Evolutionary conservation across 2,888 invertebrate species (phyloP), one percentile per base, ranked within the genome.

Genomic region (Troglohyphantes excavatus): DNA sequence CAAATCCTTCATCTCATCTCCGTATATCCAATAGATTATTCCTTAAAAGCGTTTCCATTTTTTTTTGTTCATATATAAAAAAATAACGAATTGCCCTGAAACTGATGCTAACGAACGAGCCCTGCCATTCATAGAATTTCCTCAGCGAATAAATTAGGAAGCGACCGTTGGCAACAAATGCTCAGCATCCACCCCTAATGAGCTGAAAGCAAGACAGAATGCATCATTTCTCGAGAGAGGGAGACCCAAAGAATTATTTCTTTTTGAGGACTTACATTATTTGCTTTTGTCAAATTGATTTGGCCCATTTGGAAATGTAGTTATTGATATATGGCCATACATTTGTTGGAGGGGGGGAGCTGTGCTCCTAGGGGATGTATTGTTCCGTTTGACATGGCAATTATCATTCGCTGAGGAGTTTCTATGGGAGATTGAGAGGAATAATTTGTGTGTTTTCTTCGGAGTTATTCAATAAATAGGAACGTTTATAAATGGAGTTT

Each of bases 311-410:
- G 53, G 53, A 53, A n/a, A 53, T 53, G 53, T 53, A 53, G 13
- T 53, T 53, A 53, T 53, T 53, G 53, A 53, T 53, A 53, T 53
- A 53, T 53, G n/a, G 53, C 13, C 17, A 17, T n/a, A 53, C 53
- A 53, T 53, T 53, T 33, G 33, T 53, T 53, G 13, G 13, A 53
- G n/a, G 53, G 53, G 33, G 9, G 33, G 9, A 33, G 33, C 17
- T n/a, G 13, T n/a, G 53, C 53, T 53, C 53, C 17, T n/a, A 13
- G n/a, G 53, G 53, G 53, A 53, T n/a, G 53, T n/a, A 53, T 53
- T 53, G 53, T 53, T 53, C 53, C 53, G 53, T 53, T 53, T 53
- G 53, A 53, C 53, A 53, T 53, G 53, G n/a, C 53, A 53, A 53
- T 53, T 53, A 53, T 53, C 53, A 53, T 53, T 33, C 33, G 33